Evolutionary conservation across 2,888 invertebrate genomes (phyloP).

Genomic region (Volucella inflata): DNA sequence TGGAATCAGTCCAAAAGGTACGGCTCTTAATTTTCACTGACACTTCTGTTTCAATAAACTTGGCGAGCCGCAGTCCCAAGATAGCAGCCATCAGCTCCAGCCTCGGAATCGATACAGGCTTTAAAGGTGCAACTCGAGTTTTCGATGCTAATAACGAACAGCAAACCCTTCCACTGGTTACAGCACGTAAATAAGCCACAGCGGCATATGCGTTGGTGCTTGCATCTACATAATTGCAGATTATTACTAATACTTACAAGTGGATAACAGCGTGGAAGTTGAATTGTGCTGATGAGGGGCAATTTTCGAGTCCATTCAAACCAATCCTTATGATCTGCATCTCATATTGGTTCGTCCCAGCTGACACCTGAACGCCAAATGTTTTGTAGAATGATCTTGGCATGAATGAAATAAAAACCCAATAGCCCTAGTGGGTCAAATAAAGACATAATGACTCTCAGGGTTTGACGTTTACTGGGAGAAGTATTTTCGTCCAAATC

Average conservation of each 20-base stretch:
- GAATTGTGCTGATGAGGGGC: neutral
- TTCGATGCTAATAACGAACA: constrained; percentile 16
- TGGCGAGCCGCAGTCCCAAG: constrained; percentile 12
- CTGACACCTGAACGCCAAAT: constrained; percentile 32
- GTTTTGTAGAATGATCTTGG: constrained; percentile 34
- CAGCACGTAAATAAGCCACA: constrained; percentile 11
- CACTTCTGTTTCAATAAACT: neutral
- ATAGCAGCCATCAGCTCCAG: constrained; percentile 43
- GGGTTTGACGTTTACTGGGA: constrained; percentile 12
- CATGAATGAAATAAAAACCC: constrained; percentile 12
- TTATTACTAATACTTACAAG: neutral
- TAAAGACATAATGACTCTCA: constrained; percentile 7
- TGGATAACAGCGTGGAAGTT: constrained; percentile 26
- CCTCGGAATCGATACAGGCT: constrained; percentile 9
- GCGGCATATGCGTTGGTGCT: constrained; percentile 31
- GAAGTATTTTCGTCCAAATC: constrained; percentile 1
- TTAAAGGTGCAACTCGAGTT: constrained; percentile 38
- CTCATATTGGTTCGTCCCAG: constrained; percentile 19
- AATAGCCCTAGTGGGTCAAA: constrained; percentile 24
- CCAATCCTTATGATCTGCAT: constrained; percentile 36
- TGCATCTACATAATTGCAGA: constrained; percentile 24
- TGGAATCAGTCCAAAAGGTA: no score
- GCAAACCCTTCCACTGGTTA: neutral
- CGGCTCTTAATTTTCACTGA: no score
- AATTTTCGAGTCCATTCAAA: constrained; percentile 17